phyloP scores from a whole-genome alignment of 2,113 vertebrate species.

The Myiopsitta monachus region DNA sequence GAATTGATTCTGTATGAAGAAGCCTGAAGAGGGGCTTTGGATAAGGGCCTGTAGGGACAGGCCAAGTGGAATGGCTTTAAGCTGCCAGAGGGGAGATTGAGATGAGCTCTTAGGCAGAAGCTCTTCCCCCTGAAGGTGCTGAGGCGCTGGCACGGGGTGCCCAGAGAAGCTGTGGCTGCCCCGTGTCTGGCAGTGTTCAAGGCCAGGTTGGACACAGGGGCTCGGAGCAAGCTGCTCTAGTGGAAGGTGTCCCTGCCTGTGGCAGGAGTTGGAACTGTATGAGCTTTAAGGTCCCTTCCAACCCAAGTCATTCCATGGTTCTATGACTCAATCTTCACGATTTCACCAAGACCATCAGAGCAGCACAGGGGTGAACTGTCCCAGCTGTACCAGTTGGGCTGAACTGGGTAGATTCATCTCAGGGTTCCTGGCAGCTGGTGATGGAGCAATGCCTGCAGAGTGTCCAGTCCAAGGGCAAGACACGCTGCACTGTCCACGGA shows the following conservation, averaged over 20 bases:
- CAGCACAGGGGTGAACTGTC: neutral
- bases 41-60: neutral
- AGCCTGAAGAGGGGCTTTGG: neutral
- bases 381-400: neutral
- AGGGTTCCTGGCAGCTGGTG: fast-evolving
- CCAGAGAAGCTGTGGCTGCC: too few relatives aligned
- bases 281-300: neutral
- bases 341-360: neutral
- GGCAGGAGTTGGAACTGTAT: neutral
- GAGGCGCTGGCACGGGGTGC: too few relatives aligned
- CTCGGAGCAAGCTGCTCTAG: too few relatives aligned
- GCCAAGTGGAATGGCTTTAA: neutral
- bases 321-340: neutral
- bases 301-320: neutral
- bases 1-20: neutral
- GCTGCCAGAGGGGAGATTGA: neutral
- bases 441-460: neutral
- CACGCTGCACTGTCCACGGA: fast-evolving
- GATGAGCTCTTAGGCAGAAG: too few relatives aligned
- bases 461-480: neutral
- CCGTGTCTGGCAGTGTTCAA: too few relatives aligned
- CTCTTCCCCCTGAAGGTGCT: too few relatives aligned
- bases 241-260: neutral
- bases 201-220: too few relatives aligned
- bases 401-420: neutral